These are phyloP conservation scores for Amphiprion clarkii DNA, from an alignment of 2,797 vertebrate genomes.

Conservation along the genomic window DNA sequence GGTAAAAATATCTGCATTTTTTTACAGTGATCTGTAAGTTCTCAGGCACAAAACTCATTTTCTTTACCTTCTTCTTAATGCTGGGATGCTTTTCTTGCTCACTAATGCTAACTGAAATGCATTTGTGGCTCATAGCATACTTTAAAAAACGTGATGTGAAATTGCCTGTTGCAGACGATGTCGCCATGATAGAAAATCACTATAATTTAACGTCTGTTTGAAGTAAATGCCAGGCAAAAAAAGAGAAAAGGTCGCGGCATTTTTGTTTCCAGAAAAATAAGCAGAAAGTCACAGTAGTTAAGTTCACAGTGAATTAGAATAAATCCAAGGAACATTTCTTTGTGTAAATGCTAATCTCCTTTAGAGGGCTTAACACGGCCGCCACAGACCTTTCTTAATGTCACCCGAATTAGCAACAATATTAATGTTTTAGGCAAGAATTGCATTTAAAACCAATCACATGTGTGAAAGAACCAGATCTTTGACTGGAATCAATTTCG, in stretches of 20 bases:
- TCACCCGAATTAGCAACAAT: conserved; percentile 41
- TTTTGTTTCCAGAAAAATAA: conserved; percentile 60
- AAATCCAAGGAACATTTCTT: conserved; percentile 54
- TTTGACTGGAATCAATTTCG: background rate
- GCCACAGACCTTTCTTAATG: conserved; percentile 56
- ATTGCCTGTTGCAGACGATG: conserved; percentile 26
- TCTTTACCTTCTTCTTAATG: background rate
- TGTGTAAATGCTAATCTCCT: conserved; percentile 61
- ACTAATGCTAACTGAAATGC: background rate
- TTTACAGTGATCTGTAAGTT: background rate
- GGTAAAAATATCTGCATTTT: conserved; percentile 43
- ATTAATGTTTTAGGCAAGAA: conserved; percentile 31
- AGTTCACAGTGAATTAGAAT: conserved; percentile 49
- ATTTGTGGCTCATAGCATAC: conserved; percentile 8
- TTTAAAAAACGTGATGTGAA: conserved; percentile 17
- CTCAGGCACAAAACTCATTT: background rate
- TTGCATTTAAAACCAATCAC: conserved; percentile 30
- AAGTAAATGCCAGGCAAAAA: conserved; percentile 40
- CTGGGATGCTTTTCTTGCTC: background rate
- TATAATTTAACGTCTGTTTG: conserved; percentile 58
- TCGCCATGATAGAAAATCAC: conserved; percentile 50
- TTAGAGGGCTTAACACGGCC: conserved; percentile 47
- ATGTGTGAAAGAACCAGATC: conserved; percentile 3
- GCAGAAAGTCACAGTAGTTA: conserved; percentile 49
- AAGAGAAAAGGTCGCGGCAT: conserved; percentile 51